phyloP scores from a whole-genome alignment of 1,140 invertebrate genomes.

The Idris sp. region DNA sequence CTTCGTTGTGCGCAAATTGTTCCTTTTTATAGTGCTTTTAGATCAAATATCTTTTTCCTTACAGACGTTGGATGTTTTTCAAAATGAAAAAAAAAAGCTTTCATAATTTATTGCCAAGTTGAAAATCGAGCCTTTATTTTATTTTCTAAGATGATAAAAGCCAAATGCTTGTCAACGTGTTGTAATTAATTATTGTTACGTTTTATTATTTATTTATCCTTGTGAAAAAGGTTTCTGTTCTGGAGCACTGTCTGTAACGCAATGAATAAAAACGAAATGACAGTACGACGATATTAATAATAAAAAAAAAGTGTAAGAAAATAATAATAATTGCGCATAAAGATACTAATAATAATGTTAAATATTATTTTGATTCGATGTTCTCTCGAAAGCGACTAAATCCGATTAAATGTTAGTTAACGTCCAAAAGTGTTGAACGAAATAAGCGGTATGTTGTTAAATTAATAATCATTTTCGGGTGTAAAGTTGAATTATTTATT shows the following conservation, averaged over 20 bases:
- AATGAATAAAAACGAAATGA: conserved; percentile 60
- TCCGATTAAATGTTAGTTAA: conserved; percentile 43
- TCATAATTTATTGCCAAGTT: not conserved
- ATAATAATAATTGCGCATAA: conserved; percentile 31
- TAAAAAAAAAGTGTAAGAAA: conserved; percentile 38
- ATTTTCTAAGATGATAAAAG: conserved; percentile 13
- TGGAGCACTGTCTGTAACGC: conserved; percentile 45
- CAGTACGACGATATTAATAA: conserved; percentile 58
- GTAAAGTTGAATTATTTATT: too few relatives aligned
- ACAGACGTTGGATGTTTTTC: not conserved
- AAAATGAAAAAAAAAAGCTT: not conserved
- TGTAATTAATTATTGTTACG: conserved; percentile 32
- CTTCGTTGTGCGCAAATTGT: conserved; percentile 56
- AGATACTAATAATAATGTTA: conserved; percentile 46
- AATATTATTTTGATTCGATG: conserved; percentile 50
- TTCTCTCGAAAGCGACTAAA: conserved; percentile 56
- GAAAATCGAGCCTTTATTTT: conserved; percentile 2
- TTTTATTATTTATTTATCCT: conserved; percentile 29
- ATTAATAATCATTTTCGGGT: too few relatives aligned
- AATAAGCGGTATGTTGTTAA: conserved; percentile 4
- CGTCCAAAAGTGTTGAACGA: conserved; percentile 45
- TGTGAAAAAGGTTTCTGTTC: conserved; percentile 51
- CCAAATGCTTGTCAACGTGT: conserved; percentile 16
- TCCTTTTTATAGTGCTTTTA: conserved; percentile 52
- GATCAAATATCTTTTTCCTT: conserved; percentile 47